Conservation (phyloP, 1,140 invertebrate species). For the Batillaria attramentaria region DNA sequence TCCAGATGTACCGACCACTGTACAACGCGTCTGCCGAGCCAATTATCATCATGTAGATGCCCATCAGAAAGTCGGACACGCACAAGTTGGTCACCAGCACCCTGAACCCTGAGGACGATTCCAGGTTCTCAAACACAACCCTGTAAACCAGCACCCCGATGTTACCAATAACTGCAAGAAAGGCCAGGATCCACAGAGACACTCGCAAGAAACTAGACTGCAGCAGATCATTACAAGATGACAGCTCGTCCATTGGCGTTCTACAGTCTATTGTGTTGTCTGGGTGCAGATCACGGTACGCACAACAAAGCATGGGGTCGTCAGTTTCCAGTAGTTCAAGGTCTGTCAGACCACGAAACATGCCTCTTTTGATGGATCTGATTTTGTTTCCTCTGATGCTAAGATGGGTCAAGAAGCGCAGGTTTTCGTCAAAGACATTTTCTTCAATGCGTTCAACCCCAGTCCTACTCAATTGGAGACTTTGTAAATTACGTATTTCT, state of each 20-base stretch:
- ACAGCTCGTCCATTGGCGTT: constrained; percentile 35
- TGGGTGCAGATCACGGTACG: neutral
- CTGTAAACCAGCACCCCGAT: constrained; percentile 27
- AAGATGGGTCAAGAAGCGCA: no score
- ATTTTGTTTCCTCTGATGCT: neutral
- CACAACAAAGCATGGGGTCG: constrained; percentile 39
- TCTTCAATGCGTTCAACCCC: no score
- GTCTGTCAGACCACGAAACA: constrained; percentile 25
- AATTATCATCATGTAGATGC: constrained; percentile 26
- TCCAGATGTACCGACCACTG: constrained; percentile 48
- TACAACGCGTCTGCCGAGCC: constrained; percentile 27
- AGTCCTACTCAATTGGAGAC: no score
- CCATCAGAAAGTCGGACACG: constrained; percentile 32
- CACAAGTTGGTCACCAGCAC: constrained; percentile 47
- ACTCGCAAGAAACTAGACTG: constrained; percentile 29
- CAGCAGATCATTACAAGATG: constrained; percentile 50
- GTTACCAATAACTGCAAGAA: constrained; percentile 46
- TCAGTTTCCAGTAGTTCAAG: constrained; percentile 29
- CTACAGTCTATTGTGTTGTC: neutral
- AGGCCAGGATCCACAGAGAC: constrained; percentile 43
- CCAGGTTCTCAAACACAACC: constrained; percentile 12
- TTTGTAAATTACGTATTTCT: no score
- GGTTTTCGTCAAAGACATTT: neutral
- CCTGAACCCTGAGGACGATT: constrained; percentile 39
- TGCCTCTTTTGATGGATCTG: constrained; percentile 23